Evolutionary conservation across 2,797 vertebrate species (phyloP).

Genomic region (Betta splendens): DNA sequence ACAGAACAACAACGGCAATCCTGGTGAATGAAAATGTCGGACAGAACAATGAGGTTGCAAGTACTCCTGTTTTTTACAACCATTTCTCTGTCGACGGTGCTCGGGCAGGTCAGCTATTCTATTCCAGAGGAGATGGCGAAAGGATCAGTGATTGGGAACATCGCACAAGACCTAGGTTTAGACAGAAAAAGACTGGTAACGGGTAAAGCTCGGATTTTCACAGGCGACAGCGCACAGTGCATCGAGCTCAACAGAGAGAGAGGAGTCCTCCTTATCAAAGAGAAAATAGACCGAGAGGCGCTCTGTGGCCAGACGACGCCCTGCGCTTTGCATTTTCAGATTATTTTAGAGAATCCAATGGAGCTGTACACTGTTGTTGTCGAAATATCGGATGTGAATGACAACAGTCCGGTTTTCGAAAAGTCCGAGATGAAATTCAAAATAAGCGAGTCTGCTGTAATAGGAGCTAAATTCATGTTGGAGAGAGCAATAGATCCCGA

Average conservation of each 20-base stretch:
- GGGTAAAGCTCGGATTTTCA: slow-evolving; percentile 80
- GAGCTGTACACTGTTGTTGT: slow-evolving; percentile 73
- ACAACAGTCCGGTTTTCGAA: slow-evolving; percentile 62
- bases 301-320: slow-evolving; percentile 80
- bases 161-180: slow-evolving; percentile 69
- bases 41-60: slow-evolving; percentile 66
- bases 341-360: slow-evolving; percentile 85
- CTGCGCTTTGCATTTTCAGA: slow-evolving; percentile 84
- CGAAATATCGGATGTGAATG: slow-evolving; percentile 69
- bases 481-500: slow-evolving; percentile 77
- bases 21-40: too few relatives aligned
- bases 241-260: slow-evolving; percentile 82
- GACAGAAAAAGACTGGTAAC: slow-evolving; percentile 69
- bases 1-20: background rate
- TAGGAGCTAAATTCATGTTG: slow-evolving; percentile 67
- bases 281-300: slow-evolving; percentile 85
- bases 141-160: slow-evolving; percentile 68
- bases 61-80: slow-evolving; percentile 77
- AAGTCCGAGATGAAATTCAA: slow-evolving; percentile 57
- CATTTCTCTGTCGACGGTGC: slow-evolving; percentile 66
- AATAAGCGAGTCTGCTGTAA: slow-evolving; percentile 70
- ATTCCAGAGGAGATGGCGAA: slow-evolving; percentile 85
- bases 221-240: slow-evolving; percentile 69
- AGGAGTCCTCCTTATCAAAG: slow-evolving; percentile 85
- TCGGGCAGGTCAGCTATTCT: slow-evolving; percentile 84